phyloP scores from a whole-genome alignment of 30 jellyfish, hydroid and myxozoan genomes.

The Mastigias papua region DNA sequence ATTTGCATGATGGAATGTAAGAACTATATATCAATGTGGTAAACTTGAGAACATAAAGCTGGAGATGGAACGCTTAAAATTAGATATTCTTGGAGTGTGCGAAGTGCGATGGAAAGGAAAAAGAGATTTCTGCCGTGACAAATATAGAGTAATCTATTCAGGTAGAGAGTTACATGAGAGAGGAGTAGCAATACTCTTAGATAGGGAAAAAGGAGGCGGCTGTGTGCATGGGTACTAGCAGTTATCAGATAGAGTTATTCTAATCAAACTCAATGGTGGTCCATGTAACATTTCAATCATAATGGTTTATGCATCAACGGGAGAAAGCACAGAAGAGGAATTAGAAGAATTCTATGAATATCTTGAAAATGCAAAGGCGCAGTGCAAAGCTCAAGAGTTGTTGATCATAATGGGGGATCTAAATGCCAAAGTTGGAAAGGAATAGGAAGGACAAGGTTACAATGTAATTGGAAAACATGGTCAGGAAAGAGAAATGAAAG shows the following conservation, averaged over 20 bases:
- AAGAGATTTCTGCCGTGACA: constrained; percentile 14
- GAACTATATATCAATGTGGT: constrained; percentile 42
- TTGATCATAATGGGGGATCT: constrained; percentile 65
- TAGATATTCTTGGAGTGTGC: constrained; percentile 50
- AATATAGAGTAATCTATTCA: constrained; percentile 22
- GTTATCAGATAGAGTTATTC: constrained; percentile 11
- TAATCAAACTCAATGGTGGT: not conserved
- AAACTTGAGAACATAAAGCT: constrained; percentile 33
- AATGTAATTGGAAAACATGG: constrained; percentile 21
- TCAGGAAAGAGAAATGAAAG: constrained; percentile 38
- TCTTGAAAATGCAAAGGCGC: constrained; percentile 36
- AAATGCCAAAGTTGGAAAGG: constrained; percentile 59
- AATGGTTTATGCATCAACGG: constrained; percentile 52
- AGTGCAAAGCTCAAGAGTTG: constrained; percentile 54
- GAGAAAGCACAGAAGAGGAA: constrained; percentile 48
- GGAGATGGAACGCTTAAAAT: constrained; percentile 7
- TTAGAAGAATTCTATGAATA: constrained; percentile 30
- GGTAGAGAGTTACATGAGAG: constrained; percentile 27
- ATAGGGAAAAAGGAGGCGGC: not conserved
- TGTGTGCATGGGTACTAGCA: constrained; percentile 13
- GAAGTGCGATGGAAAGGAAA: constrained; percentile 39
- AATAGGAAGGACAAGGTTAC: not conserved
- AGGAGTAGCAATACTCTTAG: constrained; percentile 19
- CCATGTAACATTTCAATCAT: constrained; percentile 28
- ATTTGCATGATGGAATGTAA: constrained; percentile 58